Evolutionary conservation across 2,797 vertebrate genomes (phyloP).

Genomic region (Sarcophilus harrisii): DNA sequence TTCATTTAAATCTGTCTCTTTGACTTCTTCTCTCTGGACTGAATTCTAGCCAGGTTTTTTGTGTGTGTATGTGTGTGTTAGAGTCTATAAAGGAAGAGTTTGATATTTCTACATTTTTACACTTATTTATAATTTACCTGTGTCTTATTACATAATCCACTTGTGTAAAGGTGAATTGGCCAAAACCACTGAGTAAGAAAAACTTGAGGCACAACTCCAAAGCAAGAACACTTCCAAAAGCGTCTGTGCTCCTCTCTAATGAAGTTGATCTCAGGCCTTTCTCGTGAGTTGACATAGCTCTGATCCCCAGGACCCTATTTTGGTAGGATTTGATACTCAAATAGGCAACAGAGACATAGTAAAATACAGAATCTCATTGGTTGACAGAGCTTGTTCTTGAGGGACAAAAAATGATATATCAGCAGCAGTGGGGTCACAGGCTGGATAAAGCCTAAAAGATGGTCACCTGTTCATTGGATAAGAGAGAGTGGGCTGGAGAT

Average conservation of each 20-base stretch:
- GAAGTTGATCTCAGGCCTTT: background rate
- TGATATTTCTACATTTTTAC: background rate
- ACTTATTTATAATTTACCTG: background rate
- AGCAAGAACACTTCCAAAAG: background rate
- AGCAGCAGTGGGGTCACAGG: background rate
- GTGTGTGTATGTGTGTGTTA: no score
- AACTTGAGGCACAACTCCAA: background rate
- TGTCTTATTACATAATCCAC: background rate
- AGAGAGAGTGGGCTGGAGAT: background rate
- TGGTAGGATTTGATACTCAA: background rate
- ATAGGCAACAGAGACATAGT: background rate
- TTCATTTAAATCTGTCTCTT: background rate
- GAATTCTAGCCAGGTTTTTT: no score
- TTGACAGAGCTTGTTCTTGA: background rate
- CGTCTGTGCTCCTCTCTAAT: background rate
- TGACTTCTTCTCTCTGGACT: background rate
- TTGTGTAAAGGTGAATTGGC: background rate
- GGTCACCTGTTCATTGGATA: background rate
- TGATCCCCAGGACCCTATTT: background rate
- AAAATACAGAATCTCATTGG: background rate
- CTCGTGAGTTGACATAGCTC: background rate
- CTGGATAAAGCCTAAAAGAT: background rate
- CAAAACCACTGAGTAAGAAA: background rate
- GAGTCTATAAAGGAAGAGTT: no score
- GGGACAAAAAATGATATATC: background rate